Evolutionary conservation across 2,888 invertebrate species (phyloP).

Genomic region (Mayetiola destructor): DNA sequence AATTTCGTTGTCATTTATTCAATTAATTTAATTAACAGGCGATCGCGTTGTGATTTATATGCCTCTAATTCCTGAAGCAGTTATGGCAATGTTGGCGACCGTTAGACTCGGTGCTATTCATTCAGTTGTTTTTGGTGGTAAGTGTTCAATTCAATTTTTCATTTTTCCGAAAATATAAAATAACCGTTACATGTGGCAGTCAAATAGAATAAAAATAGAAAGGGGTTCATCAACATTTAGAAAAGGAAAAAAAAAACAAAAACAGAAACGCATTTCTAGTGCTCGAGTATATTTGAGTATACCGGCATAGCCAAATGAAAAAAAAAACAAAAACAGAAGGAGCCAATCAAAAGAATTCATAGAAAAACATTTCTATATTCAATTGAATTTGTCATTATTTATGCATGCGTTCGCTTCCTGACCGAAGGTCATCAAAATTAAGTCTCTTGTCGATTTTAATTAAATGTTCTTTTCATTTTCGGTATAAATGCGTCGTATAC

Average conservation of each 20-base stretch:
- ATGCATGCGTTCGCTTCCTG: constrained; percentile 1
- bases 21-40: constrained; percentile 37
- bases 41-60: constrained; percentile 85
- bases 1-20: background rate
- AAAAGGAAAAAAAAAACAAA: background rate
- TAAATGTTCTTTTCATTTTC: no score
- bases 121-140: constrained; percentile 86
- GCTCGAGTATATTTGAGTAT: no score
- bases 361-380: background rate
- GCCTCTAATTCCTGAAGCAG: constrained; percentile 84
- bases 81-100: constrained; percentile 77
- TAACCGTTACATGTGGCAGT: background rate
- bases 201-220: no score
- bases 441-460: no score
- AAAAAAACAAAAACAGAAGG: background rate
- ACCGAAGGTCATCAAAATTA: constrained; percentile 1
- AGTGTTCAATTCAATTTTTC: constrained; percentile 18
- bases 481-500: no score
- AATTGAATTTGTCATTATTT: background rate
- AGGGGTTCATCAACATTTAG: background rate
- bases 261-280: no score
- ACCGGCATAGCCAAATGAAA: background rate
- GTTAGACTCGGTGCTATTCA: constrained; percentile 83
- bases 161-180: background rate
- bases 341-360: no score